phyloP scores from a whole-genome alignment of 2,797 vertebrate genomes.

The Hoplostethus atlanticus region DNA sequence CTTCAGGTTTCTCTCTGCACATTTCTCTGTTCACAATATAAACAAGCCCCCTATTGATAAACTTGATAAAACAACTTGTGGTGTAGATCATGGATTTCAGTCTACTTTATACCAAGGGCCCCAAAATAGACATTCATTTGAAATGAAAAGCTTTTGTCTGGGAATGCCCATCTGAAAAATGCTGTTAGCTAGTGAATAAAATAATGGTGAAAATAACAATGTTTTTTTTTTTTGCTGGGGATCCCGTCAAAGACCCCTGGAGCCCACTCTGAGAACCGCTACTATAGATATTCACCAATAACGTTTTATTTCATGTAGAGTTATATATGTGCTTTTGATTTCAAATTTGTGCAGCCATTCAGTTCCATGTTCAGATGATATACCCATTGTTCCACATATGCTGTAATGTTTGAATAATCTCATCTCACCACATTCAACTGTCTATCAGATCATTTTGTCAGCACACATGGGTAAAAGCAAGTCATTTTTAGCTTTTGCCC shows the following conservation, averaged over 20 bases:
- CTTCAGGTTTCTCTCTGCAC: conserved; percentile 18
- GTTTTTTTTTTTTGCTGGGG: background rate
- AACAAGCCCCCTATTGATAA: conserved; percentile 1
- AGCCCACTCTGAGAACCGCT: conserved; percentile 23
- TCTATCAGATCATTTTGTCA: conserved; percentile 58
- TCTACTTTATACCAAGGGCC: conserved; percentile 1
- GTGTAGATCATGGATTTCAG: background rate
- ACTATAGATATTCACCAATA: background rate
- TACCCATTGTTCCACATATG: conserved; percentile 46
- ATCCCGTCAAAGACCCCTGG: conserved; percentile 5
- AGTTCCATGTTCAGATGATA: conserved; percentile 61
- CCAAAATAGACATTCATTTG: conserved; percentile 23
- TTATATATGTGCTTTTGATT: conserved; percentile 76
- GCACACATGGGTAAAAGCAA: conserved; percentile 40
- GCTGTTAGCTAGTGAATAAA: background rate
- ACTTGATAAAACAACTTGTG: conserved; percentile 2
- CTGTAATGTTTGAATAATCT: conserved; percentile 51
- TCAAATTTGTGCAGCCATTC: conserved; percentile 70
- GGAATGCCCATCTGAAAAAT: conserved; percentile 7
- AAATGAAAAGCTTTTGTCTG: background rate
- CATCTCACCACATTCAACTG: conserved; percentile 67
- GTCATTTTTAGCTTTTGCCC: conserved; percentile 50
- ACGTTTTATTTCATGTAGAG: conserved; percentile 58
- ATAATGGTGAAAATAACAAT: background rate
- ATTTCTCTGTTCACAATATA: conserved; percentile 9